phyloP scores from a whole-genome alignment of 2,888 invertebrate genomes.

The Seira musarum region DNA sequence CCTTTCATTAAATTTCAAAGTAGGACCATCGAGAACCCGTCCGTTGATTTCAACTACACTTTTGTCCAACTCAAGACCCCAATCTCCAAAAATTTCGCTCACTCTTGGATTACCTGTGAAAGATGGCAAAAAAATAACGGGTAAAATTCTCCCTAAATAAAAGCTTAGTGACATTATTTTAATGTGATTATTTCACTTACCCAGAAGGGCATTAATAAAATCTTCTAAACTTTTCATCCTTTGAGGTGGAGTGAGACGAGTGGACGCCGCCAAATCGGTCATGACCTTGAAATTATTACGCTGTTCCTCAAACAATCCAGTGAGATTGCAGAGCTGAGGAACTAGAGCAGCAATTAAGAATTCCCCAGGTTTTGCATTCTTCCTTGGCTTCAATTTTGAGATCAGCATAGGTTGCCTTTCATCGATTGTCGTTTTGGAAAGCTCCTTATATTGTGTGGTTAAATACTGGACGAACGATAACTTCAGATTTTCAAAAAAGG shows the following conservation, averaged over 20 bases:
- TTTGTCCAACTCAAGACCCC: slow-evolving; percentile 83
- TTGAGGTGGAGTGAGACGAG: slow-evolving; percentile 85
- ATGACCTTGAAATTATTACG: slow-evolving; percentile 86
- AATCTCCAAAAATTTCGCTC: slow-evolving; percentile 79
- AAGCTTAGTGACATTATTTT: no score
- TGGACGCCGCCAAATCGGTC: slow-evolving; percentile 87
- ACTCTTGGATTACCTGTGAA: no score
- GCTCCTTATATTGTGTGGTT: no score
- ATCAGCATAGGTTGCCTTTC: slow-evolving; percentile 83
- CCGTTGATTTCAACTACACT: slow-evolving; percentile 77
- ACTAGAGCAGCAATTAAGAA: slow-evolving; percentile 76
- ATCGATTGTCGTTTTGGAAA: no score
- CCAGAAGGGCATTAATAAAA: not conserved
- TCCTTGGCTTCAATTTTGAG: slow-evolving; percentile 75
- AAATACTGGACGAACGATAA: no score
- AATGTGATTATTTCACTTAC: no score
- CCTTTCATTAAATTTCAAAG: slow-evolving; percentile 29
- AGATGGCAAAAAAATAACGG: no score
- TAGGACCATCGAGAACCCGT: slow-evolving; percentile 76
- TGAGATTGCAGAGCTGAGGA: slow-evolving; percentile 91
- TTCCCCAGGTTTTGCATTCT: slow-evolving; percentile 35
- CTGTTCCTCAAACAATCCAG: slow-evolving; percentile 90
- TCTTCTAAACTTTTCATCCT: slow-evolving; percentile 74
- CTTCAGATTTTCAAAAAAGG: not conserved
- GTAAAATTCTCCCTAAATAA: no score